Percentiles rank a stretch among this genome's conserved stretches.
These are phyloP conservation scores for Pseudococcus jackbeardsleyi DNA, from an alignment of 2,888 invertebrate genomes.

Conservation along the genomic window DNA sequence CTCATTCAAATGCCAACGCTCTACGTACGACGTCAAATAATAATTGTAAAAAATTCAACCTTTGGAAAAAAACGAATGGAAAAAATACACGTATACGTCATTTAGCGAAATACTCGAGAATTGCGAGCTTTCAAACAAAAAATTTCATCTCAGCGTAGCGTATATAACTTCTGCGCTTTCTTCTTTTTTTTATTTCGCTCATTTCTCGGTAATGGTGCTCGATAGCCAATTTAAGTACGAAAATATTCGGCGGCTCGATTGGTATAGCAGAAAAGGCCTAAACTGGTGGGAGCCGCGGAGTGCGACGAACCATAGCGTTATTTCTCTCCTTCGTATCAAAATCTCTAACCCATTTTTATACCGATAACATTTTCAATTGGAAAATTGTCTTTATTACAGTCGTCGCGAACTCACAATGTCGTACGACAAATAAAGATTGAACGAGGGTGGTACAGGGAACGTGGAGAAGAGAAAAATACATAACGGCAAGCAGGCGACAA, in stretches of 20 bases:
- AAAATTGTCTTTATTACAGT: slow-evolving; percentile 43
- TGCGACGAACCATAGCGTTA: background rate
- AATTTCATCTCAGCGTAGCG: background rate
- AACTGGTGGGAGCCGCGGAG: background rate
- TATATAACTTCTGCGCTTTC: background rate
- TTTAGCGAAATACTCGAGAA: slow-evolving; percentile 26
- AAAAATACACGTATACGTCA: slow-evolving; percentile 7
- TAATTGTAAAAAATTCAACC: background rate
- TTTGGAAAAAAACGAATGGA: background rate
- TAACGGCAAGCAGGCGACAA: slow-evolving; percentile 43
- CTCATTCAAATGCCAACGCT: background rate
- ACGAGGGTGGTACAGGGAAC: background rate
- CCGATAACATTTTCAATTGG: slow-evolving; percentile 52
- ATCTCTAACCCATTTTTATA: slow-evolving; percentile 36
- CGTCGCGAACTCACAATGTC: slow-evolving; percentile 30
- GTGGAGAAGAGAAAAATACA: background rate
- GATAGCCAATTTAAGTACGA: slow-evolving; percentile 44
- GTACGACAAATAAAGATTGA: background rate
- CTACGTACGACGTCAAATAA: background rate
- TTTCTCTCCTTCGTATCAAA: slow-evolving; percentile 35
- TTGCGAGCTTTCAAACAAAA: background rate
- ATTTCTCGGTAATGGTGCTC: background rate
- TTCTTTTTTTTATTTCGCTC: background rate
- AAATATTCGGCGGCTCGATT: slow-evolving; percentile 14
- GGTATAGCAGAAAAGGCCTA: background rate